A percentile compares a stretch with the other conserved stretches of the same genome.
Evolutionary conservation across 1,140 invertebrate genomes (phyloP).

Genomic region (Drosophila littoralis): DNA sequence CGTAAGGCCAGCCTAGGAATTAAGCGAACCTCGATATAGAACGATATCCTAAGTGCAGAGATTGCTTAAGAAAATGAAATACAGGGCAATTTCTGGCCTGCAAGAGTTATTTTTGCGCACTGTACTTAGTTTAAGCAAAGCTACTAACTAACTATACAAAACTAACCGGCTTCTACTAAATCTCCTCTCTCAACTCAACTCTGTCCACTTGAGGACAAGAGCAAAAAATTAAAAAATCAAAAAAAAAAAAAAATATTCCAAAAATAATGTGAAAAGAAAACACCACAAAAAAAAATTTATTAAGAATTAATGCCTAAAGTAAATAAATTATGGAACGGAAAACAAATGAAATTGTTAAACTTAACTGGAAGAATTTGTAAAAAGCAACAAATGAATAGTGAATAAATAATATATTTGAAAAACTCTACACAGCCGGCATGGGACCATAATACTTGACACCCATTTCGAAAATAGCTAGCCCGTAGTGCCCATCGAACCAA

Average conservation of each 20-base stretch:
- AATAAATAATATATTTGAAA: slow-evolving; percentile 74
- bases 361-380: slow-evolving; percentile 67
- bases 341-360: slow-evolving; percentile 59
- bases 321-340: slow-evolving; percentile 24
- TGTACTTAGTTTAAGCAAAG: slow-evolving; percentile 37
- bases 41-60: slow-evolving; percentile 14
- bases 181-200: slow-evolving; percentile 1
- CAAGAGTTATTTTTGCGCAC: slow-evolving; percentile 17
- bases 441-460: not conserved
- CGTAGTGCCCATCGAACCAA: slow-evolving; percentile 13
- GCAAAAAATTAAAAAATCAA: not conserved
- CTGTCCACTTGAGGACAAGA: slow-evolving; percentile 12
- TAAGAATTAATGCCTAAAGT: slow-evolving; percentile 33
- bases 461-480: not conserved
- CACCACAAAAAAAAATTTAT: slow-evolving; percentile 26
- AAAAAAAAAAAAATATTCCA: slow-evolving; percentile 4
- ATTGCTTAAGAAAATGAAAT: slow-evolving; percentile 6
- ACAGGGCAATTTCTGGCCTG: not conserved
- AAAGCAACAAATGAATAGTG: slow-evolving; percentile 63
- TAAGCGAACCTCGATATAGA: slow-evolving; percentile 21
- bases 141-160: slow-evolving; percentile 28
- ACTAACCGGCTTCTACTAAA: not conserved
- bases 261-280: slow-evolving; percentile 36
- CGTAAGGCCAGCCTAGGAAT: slow-evolving; percentile 21
- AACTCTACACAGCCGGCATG: slow-evolving; percentile 29